Percentiles rank a stretch among this genome's conserved stretches.
Conservation (phyloP, 2,888 invertebrate genomes). For the Pristionchus mayeri region DNA sequence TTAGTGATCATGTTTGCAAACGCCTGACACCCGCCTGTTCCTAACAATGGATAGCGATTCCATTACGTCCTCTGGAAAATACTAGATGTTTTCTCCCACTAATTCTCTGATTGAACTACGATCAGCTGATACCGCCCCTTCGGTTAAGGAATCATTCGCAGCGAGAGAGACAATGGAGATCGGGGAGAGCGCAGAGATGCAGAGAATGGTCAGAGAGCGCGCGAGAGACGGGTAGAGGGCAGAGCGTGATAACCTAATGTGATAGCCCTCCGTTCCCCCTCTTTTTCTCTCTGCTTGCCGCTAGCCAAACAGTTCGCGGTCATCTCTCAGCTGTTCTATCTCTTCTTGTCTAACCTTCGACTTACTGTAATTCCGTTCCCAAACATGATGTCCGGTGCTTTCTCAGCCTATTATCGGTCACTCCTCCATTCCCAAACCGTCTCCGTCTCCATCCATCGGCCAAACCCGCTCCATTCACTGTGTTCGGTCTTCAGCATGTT, state of each 20-base stretch:
- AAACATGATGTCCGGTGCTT: background rate
- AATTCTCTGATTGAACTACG: background rate
- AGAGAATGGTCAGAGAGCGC: background rate
- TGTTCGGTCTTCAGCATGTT: slow-evolving; percentile 30
- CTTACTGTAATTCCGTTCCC: background rate
- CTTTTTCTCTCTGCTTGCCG: background rate
- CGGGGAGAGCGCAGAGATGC: background rate
- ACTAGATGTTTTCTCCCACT: background rate
- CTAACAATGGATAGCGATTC: too few relatives aligned
- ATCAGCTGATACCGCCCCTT: background rate
- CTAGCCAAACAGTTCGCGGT: background rate
- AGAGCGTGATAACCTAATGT: slow-evolving; percentile 2
- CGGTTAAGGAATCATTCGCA: background rate
- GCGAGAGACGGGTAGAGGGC: background rate
- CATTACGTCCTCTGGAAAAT: background rate
- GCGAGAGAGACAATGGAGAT: background rate
- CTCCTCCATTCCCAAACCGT: slow-evolving; percentile 12
- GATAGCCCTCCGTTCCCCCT: slow-evolving; percentile 10
- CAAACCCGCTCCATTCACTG: slow-evolving; percentile 24
- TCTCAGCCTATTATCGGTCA: background rate
- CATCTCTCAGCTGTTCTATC: background rate
- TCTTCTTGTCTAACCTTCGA: background rate
- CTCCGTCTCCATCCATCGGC: too few relatives aligned
- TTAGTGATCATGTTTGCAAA: too few relatives aligned
- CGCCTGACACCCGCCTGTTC: too few relatives aligned